Percentiles rank a stretch among this genome's conserved stretches.
Evolutionary conservation across 2,113 vertebrate species (phyloP).

Genomic region (Todiramphus chloris): DNA sequence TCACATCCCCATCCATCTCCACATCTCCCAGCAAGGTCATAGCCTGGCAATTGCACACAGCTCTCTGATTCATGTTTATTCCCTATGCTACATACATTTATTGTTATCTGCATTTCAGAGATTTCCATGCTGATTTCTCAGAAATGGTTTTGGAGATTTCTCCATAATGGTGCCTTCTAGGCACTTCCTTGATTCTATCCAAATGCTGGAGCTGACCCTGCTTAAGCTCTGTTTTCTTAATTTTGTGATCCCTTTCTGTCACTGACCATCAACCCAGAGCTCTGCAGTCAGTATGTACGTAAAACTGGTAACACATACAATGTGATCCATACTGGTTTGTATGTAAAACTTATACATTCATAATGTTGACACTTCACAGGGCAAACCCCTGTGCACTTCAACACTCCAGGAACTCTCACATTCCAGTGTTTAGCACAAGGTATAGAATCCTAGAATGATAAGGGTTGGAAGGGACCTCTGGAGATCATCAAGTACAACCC

Average conservation of each 20-base stretch:
- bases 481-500: too few relatives aligned
- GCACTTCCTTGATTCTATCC: neutral
- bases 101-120: neutral
- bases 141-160: neutral
- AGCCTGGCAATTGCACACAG: neutral
- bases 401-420: neutral
- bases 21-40: neutral
- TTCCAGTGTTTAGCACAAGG: neutral
- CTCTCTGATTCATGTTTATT: neutral
- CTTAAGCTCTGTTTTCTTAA: neutral
- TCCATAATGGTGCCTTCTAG: neutral
- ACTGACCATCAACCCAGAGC: too few relatives aligned
- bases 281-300: too few relatives aligned
- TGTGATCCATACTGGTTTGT: neutral
- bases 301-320: neutral
- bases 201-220: neutral
- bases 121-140: neutral
- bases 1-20: neutral
- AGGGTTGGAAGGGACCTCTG: too few relatives aligned
- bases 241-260: neutral
- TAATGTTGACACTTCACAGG: neutral
- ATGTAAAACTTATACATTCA: neutral
- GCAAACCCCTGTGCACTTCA: neutral
- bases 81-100: accelerated
- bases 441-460: neutral